Conservation (phyloP, 2,797 vertebrate species). For the Accipiter badius region DNA sequence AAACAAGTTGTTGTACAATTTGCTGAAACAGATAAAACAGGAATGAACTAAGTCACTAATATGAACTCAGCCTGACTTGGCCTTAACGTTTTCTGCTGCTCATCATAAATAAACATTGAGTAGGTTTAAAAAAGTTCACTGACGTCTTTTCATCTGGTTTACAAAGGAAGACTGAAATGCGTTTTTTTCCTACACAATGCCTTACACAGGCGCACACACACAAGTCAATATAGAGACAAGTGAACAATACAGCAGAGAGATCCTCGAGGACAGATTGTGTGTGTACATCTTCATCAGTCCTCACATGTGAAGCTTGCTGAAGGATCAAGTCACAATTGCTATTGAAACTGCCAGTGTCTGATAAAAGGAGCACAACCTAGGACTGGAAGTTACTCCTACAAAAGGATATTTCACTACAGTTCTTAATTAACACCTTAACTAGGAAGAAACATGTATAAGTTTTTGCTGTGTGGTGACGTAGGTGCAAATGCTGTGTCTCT, state of each 20-base stretch:
- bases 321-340: neutral
- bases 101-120: neutral
- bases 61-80: neutral
- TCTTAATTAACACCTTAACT: neutral
- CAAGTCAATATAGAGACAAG: neutral
- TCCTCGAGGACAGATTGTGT: neutral
- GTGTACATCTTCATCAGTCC: neutral
- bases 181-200: neutral
- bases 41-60: neutral
- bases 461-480: neutral
- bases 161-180: neutral
- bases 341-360: neutral
- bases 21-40: slow-evolving; percentile 69
- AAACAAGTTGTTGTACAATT: slow-evolving; percentile 86
- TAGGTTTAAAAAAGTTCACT: neutral
- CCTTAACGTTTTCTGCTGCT: neutral
- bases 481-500: neutral
- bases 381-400: neutral
- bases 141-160: neutral
- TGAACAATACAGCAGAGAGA: neutral
- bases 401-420: neutral
- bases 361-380: neutral
- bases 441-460: neutral
- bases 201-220: neutral
- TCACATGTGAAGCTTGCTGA: neutral